Conservation (phyloP, 2,888 invertebrate genomes). For the Cephus spinipes region DNA sequence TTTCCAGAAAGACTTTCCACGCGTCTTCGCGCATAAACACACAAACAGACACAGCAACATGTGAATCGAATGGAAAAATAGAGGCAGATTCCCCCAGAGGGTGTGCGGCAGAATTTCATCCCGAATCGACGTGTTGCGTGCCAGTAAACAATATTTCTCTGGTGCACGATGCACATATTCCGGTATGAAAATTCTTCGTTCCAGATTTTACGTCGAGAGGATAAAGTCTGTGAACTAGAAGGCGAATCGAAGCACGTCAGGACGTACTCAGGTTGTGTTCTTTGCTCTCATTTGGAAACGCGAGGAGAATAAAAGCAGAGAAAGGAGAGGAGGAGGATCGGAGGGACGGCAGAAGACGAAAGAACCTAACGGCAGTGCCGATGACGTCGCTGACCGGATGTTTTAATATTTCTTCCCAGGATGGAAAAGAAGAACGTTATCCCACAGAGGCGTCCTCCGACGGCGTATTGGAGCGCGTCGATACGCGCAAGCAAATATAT, state of each 20-base stretch:
- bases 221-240: not conserved
- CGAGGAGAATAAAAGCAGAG: not conserved
- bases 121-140: not conserved
- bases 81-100: not conserved
- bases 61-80: not conserved
- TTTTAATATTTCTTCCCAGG: not conserved
- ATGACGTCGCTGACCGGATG: not conserved
- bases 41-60: not conserved
- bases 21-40: not conserved
- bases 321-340: not conserved
- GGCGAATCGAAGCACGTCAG: too few species aligned
- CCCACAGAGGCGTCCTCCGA: not conserved
- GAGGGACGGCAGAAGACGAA: not conserved
- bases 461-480: not conserved
- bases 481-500: not conserved
- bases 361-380: not conserved
- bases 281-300: too few species aligned
- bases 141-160: not conserved
- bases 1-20: not conserved
- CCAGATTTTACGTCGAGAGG: not conserved
- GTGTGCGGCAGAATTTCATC: not conserved
- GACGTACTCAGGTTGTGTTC: too few species aligned
- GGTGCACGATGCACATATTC: not conserved
- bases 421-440: not conserved
- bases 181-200: not conserved